These are phyloP conservation scores for Brachyalestes nurse DNA, from an alignment of 2,797 vertebrate genomes.

Conservation along the genomic window DNA sequence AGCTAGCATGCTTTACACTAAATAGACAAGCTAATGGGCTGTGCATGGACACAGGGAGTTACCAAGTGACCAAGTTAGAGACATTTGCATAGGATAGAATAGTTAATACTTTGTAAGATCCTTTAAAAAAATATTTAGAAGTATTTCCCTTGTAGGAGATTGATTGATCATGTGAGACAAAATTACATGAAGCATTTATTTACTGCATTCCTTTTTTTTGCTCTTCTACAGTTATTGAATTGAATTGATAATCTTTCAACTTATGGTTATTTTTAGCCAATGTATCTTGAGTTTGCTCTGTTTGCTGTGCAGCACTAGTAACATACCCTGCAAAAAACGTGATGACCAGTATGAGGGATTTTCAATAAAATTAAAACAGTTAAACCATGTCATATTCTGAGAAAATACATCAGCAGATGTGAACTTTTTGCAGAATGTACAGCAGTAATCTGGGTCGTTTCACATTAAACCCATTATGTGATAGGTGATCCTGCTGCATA, in stretches of 20 bases:
- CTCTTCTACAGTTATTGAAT: neutral
- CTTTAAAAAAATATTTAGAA: neutral
- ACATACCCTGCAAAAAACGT: slow-evolving; percentile 43
- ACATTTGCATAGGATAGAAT: neutral
- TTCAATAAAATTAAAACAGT: no score
- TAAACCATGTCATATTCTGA: no score
- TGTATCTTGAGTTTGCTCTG: slow-evolving; percentile 10
- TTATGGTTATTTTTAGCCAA: neutral
- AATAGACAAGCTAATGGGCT: neutral
- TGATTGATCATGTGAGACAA: neutral
- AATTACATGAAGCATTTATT: neutral
- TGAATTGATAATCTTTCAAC: neutral
- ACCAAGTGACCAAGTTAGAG: neutral
- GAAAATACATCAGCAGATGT: no score
- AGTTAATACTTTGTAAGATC: no score
- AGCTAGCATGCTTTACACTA: neutral
- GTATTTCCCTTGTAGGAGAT: neutral
- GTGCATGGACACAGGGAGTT: neutral
- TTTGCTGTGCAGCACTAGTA: slow-evolving; percentile 41
- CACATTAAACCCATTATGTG: no score
- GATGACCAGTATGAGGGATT: slow-evolving; percentile 27
- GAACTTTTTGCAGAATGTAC: neutral
- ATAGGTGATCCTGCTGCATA: no score
- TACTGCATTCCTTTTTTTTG: neutral
- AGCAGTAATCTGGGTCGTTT: neutral